Base-by-base conservation (phyloP, 2,113 vertebrate genomes). In the Polypterus senegalus region DNA sequence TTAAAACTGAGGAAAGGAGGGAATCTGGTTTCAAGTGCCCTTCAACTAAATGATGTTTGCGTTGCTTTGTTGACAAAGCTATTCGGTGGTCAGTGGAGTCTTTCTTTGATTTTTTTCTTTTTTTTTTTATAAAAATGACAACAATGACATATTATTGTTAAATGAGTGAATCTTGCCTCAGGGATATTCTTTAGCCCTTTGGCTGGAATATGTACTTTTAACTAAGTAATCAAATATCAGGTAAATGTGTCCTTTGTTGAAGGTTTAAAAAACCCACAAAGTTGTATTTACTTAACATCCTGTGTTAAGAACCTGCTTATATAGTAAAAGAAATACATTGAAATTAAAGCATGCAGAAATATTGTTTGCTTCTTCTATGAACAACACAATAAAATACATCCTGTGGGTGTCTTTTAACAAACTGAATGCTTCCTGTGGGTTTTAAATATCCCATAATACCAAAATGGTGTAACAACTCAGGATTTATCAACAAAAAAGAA, bases 1-100 rank as follows among this genome's bases (percentile, higher is more conserved):
- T 58, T 58, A 5, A 56, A 6, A 45, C 6, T 8, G 56, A 58
- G 56, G 5, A 43, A 4, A 4, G 56, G 46, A 58, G 56, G 56
- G 56, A 58, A 58, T 45, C 11, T 58, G 27, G 56, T 58, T 43
- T 45, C 56, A 43, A 58, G 51, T 58, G 11, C 56, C 43, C 27
- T 58, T 8, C 56, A 58, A 45, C 27, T 6, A 5, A 3, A 9
- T 7, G 56, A 58, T 45, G 5, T 58, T 58, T 45, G 43, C 9
- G 44, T 43, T 58, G 43, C 5, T 58, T 45, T 2, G 27, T 27
- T 27, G 51, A 6, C 7, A 58, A 45, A 58, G 44, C 4, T 9
- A 58, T 7, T 4, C 3, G 3, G 56, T 44, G 3, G 3, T 52
- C 7, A 52, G 43, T 45, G 7, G 56, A 8, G 27, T 58, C 56